Conservation (phyloP, 1,140 invertebrate genomes). For the Drosophila insularis region DNA sequence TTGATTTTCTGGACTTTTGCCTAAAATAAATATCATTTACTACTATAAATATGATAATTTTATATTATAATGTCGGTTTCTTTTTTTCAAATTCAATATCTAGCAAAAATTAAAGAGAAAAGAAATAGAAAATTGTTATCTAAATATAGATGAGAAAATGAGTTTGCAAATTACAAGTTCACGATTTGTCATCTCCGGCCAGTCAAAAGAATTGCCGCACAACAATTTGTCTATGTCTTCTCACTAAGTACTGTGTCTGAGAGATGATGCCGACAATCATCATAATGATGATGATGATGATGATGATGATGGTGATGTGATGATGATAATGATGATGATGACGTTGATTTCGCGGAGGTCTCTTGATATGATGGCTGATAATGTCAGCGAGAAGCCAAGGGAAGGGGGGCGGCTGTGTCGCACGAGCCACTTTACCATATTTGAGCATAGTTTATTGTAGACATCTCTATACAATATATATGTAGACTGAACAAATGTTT, state of each 20-base stretch:
- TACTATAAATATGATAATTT: neutral
- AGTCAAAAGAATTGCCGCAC: conserved; percentile 53
- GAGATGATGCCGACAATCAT: conserved; percentile 35
- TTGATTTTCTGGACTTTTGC: too few species aligned
- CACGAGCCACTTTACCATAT: conserved; percentile 60
- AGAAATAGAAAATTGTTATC: conserved; percentile 17
- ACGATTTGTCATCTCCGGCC: conserved; percentile 55
- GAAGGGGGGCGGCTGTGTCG: conserved; percentile 6
- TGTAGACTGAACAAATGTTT: conserved; percentile 27
- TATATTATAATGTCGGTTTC: neutral
- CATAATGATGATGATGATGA: conserved; percentile 23
- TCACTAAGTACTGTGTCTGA: conserved; percentile 17
- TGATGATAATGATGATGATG: conserved; percentile 27
- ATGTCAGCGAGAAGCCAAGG: conserved; percentile 6
- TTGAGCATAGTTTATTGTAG: conserved; percentile 24
- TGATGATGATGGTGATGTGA: too few species aligned
- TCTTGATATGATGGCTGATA: conserved; percentile 18
- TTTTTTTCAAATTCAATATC: neutral
- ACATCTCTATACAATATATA: conserved; percentile 19
- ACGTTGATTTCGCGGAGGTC: conserved; percentile 18
- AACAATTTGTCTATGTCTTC: conserved; percentile 68
- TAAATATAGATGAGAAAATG: conserved; percentile 48
- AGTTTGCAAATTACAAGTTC: conserved; percentile 73
- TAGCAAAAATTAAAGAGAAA: conserved; percentile 2
- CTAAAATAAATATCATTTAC: neutral